Evolutionary conservation across 2,797 vertebrate genomes (phyloP), one percentile per base, ranked within the genome.

Genomic region (Molossus molossus): DNA sequence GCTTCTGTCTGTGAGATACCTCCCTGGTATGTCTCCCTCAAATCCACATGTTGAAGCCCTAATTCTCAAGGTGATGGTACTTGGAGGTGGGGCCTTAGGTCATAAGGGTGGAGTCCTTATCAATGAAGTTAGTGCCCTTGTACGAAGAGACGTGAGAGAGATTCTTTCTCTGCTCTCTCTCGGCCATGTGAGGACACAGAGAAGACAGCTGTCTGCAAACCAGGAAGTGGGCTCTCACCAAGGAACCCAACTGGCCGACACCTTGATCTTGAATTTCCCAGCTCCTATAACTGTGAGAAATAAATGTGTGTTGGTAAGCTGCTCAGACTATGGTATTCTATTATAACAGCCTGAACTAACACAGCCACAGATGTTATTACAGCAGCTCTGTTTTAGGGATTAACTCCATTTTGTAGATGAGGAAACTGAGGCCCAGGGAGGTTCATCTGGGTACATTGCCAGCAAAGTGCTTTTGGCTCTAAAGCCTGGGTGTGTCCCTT

Each of bases 401-500:
- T 25, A 64, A 90, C 17, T 76, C 40, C 60, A 75, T 53, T 75
- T 37, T 64, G 89, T 21, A 50, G 48, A 50, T 45, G n/a, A 79
- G 65, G 58, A 94, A 92, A 92, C 85, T 14, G 37, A 77, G 89
- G n/a, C 20, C 69, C 48, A 33, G 57, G 76, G 15, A 89, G 79
- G 21, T 64, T 80, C 55, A 40, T 87, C 45, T 33, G 72, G 37
- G 18, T 17, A 87, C 20, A 64, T 7, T 21, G 45, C 27, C 50
- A 48, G 23, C 14, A n/a, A 86, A 86, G 40, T 53, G 45, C 25
- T 88, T 58, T 17, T 76, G 50, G 40, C 27, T 60, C 17, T 75
- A 82, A 89, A 83, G 60, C 33, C 57, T 81, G 11, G 8, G 29
- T 89, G 13, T 60, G 69, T 85, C 77, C 64, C 92, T 95, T 87